A percentile compares a stretch with the other conserved stretches of the same genome.
These are phyloP conservation scores for Drosophila atripex DNA, from an alignment of 2,888 invertebrate species.

Conservation along the genomic window DNA sequence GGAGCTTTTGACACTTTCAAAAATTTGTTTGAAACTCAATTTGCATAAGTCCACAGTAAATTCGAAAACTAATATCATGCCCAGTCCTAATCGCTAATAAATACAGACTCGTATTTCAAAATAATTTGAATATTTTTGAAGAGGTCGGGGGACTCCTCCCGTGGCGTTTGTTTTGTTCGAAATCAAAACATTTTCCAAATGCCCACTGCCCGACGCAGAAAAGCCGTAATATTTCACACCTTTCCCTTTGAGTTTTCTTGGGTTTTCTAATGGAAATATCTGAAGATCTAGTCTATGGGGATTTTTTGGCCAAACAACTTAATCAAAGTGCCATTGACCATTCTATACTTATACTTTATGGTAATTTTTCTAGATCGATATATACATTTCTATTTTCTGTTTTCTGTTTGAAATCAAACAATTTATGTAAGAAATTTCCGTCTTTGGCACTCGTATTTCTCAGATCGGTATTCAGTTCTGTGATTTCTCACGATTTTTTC, in stretches of 20 bases:
- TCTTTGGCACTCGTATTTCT: slow-evolving; percentile 22
- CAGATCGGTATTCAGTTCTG: slow-evolving; percentile 1
- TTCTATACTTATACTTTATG: slow-evolving; percentile 34
- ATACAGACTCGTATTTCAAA: slow-evolving; percentile 75
- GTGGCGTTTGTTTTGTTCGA: slow-evolving; percentile 72
- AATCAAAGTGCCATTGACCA: slow-evolving; percentile 44
- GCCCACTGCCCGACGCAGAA: slow-evolving; percentile 18
- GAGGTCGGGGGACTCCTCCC: slow-evolving; percentile 54
- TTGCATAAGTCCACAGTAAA: slow-evolving; percentile 80
- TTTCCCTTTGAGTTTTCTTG: slow-evolving; percentile 30
- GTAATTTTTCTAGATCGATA: slow-evolving; percentile 16
- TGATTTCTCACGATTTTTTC: slow-evolving; percentile 65
- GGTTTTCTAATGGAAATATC: slow-evolving; percentile 5
- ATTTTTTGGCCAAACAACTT: slow-evolving; percentile 28
- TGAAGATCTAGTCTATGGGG: neutral
- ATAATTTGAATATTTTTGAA: slow-evolving; percentile 75
- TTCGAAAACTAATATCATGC: slow-evolving; percentile 53
- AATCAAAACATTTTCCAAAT: slow-evolving; percentile 72
- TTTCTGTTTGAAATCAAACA: slow-evolving; percentile 22
- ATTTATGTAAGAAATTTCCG: slow-evolving; percentile 54
- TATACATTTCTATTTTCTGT: neutral
- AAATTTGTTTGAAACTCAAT: slow-evolving; percentile 69
- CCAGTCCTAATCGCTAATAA: slow-evolving; percentile 71
- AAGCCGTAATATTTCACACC: slow-evolving; percentile 48
- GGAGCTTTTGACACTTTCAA: slow-evolving; percentile 71